Evolutionary conservation across 2,888 invertebrate genomes (phyloP), one percentile per base, ranked within the genome.

Genomic region (Cerastoderma edule): DNA sequence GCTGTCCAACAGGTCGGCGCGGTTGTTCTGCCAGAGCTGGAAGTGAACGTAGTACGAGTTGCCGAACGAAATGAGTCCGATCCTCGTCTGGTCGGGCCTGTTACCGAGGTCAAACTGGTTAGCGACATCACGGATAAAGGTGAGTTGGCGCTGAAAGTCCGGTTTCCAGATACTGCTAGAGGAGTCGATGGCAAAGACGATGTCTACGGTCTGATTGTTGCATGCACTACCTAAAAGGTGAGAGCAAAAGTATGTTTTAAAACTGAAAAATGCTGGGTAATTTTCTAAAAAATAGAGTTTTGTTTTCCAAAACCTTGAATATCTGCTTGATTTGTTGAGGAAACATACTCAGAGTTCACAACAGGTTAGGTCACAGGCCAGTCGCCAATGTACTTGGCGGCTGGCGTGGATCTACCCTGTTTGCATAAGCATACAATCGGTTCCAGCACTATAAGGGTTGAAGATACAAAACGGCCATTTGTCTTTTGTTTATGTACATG

Each of bases 101-200:
- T 73, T 75, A 0, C 86, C 86, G 0, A 86, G 72, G 28, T 84
- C 80, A 33, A 87, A 84, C 60, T 79, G 70, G 10, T 76, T 67
- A 13, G 85, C 56, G 33, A 87, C 73, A 33, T 84, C 78, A 22
- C 74, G 74, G 8, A 86, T 80, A 53, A 88, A 88, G 48, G 74
- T 46, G 1, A 85, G 46, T 54, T 85, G 83, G 8, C 76, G 78
- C 4, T 83, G 67, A 69, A 88, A 89, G 70, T 88, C 83, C 1
- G 78, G 80, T 44, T 67, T 68, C 83, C 83, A 85, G 5, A 88
- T 84, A 65, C 86, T 86, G 60, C 84, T 82, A 5, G 88, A 87
- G 0, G 82, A 78, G 72, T 88, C 88, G 44, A 88, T 72, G n/a
- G 84, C 69, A 67, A 88, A 87, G 24, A 86, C 83, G 4, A 87